These are phyloP conservation scores for Corticium candelabrum DNA, from an alignment of 37 sponge, comb jelly and placozoan species.

Conservation along the genomic window DNA sequence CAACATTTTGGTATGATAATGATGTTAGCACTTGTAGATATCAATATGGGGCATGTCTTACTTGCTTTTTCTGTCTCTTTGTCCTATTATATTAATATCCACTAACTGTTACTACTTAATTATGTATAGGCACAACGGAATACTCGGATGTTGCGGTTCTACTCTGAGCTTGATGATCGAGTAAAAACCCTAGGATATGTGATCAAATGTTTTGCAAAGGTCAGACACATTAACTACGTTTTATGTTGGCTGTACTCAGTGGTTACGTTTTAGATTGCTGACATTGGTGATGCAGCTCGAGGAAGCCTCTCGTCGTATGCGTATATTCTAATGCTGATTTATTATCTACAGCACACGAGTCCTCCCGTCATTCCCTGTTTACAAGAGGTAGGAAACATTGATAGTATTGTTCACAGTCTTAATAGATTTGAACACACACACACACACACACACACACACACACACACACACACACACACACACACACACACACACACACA, in stretches of 20 bases:
- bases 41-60: no score
- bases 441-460: conserved; percentile 5
- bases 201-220: conserved; percentile 76
- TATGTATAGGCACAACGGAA: conserved; percentile 56
- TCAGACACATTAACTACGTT: conserved; percentile 14
- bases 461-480: not conserved
- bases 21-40: not conserved
- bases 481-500: conserved; percentile 5
- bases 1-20: conserved; percentile 40
- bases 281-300: conserved; percentile 68
- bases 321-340: conserved; percentile 77
- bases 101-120: not conserved
- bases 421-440: not conserved
- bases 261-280: conserved; percentile 67
- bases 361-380: conserved; percentile 72
- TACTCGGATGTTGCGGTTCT: conserved; percentile 49
- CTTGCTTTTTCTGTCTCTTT: no score
- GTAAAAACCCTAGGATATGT: conserved; percentile 46
- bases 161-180: conserved; percentile 47
- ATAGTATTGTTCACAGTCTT: not conserved
- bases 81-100: no score
- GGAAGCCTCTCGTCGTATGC: conserved; percentile 93
- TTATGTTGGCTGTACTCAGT: no score
- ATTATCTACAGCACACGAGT: conserved; percentile 66
- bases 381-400: conserved; percentile 42